Conservation (phyloP, 2,797 vertebrate genomes). For the Labeo calbasu region DNA sequence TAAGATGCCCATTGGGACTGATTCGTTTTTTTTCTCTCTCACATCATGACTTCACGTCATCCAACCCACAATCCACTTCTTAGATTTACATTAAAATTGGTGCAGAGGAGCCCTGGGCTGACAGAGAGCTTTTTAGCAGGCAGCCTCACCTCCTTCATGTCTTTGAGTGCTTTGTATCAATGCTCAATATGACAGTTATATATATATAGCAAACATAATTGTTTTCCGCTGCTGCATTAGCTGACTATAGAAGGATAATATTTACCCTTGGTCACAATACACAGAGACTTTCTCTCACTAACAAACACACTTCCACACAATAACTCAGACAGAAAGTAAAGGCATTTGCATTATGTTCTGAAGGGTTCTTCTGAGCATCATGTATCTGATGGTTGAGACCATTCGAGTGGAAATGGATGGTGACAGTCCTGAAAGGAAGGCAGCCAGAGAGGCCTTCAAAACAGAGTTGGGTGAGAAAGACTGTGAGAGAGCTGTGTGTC, state of each 20-base stretch:
- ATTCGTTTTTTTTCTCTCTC: slow-evolving; percentile 30
- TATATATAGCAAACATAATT: neutral
- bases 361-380: slow-evolving; percentile 93
- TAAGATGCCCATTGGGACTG: slow-evolving; percentile 64
- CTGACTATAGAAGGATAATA: neutral
- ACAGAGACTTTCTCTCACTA: neutral
- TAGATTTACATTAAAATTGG: slow-evolving; percentile 19
- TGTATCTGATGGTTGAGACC: slow-evolving; percentile 97
- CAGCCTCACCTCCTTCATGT: slow-evolving; percentile 29
- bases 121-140: slow-evolving; percentile 3
- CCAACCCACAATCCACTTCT: slow-evolving; percentile 18
- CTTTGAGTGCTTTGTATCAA: neutral
- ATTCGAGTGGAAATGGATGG: slow-evolving; percentile 84
- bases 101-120: neutral
- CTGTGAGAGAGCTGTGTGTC: slow-evolving; percentile 45
- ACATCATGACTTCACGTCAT: slow-evolving; percentile 20
- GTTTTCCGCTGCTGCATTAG: slow-evolving; percentile 2
- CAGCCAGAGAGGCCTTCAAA: slow-evolving; percentile 86
- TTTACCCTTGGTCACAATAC: neutral
- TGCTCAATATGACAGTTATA: neutral
- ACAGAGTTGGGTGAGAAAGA: slow-evolving; percentile 85
- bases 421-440: slow-evolving; percentile 84
- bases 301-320: neutral
- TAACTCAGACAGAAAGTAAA: slow-evolving; percentile 2
- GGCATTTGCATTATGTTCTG: slow-evolving; percentile 7